Evolutionary conservation across 2,888 invertebrate genomes (phyloP).

Genomic region (Campoplex capitator): DNA sequence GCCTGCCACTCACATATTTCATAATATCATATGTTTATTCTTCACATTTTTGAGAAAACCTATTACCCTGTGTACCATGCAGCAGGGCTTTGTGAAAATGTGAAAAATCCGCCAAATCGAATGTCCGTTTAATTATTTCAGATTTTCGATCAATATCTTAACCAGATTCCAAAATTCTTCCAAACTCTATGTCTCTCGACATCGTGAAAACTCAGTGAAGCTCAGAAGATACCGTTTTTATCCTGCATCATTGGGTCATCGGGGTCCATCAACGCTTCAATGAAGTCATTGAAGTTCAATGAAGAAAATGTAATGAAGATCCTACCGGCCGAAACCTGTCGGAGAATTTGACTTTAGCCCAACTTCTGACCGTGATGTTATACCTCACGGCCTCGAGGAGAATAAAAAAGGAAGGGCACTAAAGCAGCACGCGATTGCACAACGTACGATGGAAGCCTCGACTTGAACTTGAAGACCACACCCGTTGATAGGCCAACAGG

Average conservation of each 20-base stretch:
- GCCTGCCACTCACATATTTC: conserved; percentile 56
- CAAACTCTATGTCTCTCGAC: not conserved
- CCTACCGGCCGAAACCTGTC: not conserved
- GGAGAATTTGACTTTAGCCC: conserved; percentile 39
- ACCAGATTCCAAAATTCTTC: not conserved
- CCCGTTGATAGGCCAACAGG: not conserved
- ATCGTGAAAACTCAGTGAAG: too few relatives aligned
- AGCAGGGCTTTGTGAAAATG: not conserved
- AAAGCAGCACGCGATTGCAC: conserved; percentile 15
- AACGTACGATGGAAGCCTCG: conserved; percentile 10
- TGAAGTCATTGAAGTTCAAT: not conserved
- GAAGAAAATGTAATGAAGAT: not conserved
- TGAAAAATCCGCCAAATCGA: not conserved
- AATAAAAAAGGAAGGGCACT: not conserved
- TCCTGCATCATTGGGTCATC: not conserved
- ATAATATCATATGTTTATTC: not conserved
- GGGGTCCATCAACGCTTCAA: conserved; percentile 14
- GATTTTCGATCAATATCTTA: not conserved
- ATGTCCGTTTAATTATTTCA: not conserved
- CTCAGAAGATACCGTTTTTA: not conserved
- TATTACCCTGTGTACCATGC: not conserved
- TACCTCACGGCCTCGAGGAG: not conserved
- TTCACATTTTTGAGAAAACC: not conserved
- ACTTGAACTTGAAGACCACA: conserved; percentile 49
- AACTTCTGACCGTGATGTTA: not conserved